Percentiles rank a stretch among this genome's conserved stretches.
These are phyloP conservation scores for Pipistrellus kuhlii DNA, from an alignment of 2,797 vertebrate genomes.

Conservation along the genomic window DNA sequence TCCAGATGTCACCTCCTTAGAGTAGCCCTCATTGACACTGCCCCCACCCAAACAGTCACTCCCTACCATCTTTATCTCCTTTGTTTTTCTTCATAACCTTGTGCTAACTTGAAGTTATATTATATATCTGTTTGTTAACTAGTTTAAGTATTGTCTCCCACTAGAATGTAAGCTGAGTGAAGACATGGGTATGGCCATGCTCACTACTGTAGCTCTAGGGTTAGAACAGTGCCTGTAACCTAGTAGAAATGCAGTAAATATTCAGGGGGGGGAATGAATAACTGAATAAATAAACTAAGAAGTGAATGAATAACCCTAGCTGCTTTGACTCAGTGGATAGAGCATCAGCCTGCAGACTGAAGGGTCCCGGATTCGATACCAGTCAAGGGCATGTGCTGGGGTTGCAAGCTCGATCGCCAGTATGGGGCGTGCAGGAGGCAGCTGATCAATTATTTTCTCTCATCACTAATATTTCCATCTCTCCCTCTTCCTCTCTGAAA, in stretches of 20 bases:
- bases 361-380: too few relatives aligned
- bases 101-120: not conserved
- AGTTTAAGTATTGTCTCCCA: not conserved
- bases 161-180: not conserved
- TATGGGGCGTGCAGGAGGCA: too few relatives aligned
- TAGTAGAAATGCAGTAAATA: not conserved
- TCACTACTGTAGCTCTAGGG: not conserved
- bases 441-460: too few relatives aligned
- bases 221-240: not conserved
- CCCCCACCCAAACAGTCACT: not conserved
- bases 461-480: too few relatives aligned
- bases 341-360: too few relatives aligned
- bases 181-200: too few relatives aligned
- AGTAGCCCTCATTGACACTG: not conserved
- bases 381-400: too few relatives aligned
- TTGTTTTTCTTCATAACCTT: not conserved
- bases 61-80: not conserved
- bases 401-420: too few relatives aligned
- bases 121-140: not conserved
- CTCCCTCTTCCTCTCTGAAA: too few relatives aligned
- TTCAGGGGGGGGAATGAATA: not conserved
- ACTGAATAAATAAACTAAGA: not conserved
- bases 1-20: not conserved
- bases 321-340: too few relatives aligned
- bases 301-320: not conserved